Percentiles rank a stretch among this genome's conserved stretches.
Conservation (phyloP, 1,140 invertebrate genomes). For the Aphis gossypii region DNA sequence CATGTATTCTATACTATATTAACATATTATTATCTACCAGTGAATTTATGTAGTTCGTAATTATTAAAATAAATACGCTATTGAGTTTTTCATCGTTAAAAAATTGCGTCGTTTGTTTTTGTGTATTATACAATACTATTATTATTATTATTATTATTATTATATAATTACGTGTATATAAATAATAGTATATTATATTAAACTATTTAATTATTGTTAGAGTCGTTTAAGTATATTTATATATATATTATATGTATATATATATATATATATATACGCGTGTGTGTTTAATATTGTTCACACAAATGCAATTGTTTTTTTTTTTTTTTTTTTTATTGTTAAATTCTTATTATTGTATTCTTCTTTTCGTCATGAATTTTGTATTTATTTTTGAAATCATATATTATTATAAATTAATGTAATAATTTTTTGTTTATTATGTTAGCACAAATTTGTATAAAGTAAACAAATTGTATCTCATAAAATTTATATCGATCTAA, state of each 20-base stretch:
- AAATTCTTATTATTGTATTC: background rate
- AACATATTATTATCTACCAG: background rate
- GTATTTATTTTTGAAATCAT: background rate
- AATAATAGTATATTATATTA: background rate
- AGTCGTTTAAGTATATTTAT: background rate
- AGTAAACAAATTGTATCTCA: background rate
- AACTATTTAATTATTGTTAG: slow-evolving; percentile 3
- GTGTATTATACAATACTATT: background rate
- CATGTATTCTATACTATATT: background rate
- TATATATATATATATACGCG: background rate
- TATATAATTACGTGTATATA: background rate
- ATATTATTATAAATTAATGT: background rate
- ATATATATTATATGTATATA: background rate
- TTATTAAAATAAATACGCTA: background rate
- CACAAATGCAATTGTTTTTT: slow-evolving; percentile 10
- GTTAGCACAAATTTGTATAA: slow-evolving; percentile 22
- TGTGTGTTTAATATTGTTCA: background rate
- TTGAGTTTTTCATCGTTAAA: background rate
- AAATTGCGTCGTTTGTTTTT: background rate
- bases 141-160: background rate
- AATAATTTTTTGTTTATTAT: background rate
- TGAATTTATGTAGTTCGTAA: background rate
- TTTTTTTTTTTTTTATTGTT: slow-evolving; percentile 21
- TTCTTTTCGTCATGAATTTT: background rate
- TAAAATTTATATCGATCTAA: background rate